Evolutionary conservation across 2,113 vertebrate genomes (phyloP), one percentile per base, ranked within the genome.

Genomic region (Dissostichus mawsoni): DNA sequence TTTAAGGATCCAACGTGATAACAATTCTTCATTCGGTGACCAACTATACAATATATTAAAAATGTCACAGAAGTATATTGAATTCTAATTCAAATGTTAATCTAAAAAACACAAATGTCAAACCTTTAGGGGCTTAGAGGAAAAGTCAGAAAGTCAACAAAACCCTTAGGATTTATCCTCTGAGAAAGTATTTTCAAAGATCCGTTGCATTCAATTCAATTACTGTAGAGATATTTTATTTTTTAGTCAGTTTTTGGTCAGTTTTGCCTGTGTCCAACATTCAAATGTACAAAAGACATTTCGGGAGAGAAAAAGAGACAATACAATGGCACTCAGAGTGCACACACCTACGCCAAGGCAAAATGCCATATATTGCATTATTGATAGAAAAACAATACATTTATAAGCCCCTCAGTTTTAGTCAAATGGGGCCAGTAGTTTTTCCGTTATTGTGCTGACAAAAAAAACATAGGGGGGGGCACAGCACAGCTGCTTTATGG

Each of bases 401-500:
- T 1, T 41, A 41, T 41, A 5, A 6, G 36, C 36, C 36, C 36
- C 36, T 41, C 36, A 8, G 8, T 41, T 8, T 41, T 41, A 41
- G 36, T 7, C 5, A 41, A 41, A 41, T 1, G 36, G 36, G 36
- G 36, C 36, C 36, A 41, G 36, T 41, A 7, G 36, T 41, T 41
- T 29, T 29, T 29, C 29, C 3, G 36, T 41, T 5, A 41, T 8
- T 41, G 36, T 41, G 36, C 5, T 41, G 36, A 8, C 5, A 5
- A 41, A 41, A 41, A 36, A 41, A 41, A 41, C 5, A 41, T 29
- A 3, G 29, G 25, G 14, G 8, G 23, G 23, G 72, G 20, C 20
- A 20, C 20, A 20, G 8, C 69, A 29, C 83, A 82, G 88, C 75
- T 90, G 85, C 74, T 87, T 77, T 59, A 70, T 82, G 78, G 83